Conservation (phyloP, 2,888 invertebrate genomes). For the Synergus umbraculus region DNA sequence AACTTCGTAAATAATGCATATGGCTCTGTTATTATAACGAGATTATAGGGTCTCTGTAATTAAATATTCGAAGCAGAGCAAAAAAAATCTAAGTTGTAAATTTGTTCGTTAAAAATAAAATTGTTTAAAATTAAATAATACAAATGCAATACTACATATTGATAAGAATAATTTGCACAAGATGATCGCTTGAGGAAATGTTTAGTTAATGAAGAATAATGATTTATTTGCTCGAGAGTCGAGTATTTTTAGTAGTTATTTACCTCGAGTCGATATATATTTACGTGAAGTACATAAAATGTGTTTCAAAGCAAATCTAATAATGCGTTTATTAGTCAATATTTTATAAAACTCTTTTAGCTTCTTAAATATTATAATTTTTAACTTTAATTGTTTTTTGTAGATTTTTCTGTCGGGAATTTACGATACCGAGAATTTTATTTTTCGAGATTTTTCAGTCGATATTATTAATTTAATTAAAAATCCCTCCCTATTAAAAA, state of each 20-base stretch:
- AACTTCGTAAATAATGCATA: not conserved
- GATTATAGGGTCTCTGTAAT: not conserved
- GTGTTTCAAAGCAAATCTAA: slow-evolving; percentile 30
- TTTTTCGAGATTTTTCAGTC: too few species aligned
- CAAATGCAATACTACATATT: not conserved
- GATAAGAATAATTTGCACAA: slow-evolving; percentile 11
- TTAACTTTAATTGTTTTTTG: not conserved
- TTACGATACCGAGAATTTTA: too few species aligned
- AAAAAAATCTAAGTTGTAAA: not conserved
- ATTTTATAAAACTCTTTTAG: not conserved
- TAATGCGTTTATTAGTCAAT: slow-evolving; percentile 31
- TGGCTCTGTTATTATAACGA: not conserved
- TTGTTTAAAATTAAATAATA: not conserved
- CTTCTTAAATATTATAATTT: not conserved
- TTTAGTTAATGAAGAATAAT: slow-evolving; percentile 17
- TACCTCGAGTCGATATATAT: slow-evolving; percentile 19
- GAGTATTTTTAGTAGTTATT: slow-evolving; percentile 16
- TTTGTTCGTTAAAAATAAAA: not conserved
- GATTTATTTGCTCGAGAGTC: slow-evolving; percentile 7
- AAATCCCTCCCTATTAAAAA: too few species aligned
- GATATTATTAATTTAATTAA: too few species aligned
- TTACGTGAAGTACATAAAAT: slow-evolving; percentile 19
- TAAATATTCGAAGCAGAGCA: not conserved
- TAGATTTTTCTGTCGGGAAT: too few species aligned
- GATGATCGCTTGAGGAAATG: not conserved